phyloP scores from a whole-genome alignment of 1,140 invertebrate species.

The Orchestia grillus region DNA sequence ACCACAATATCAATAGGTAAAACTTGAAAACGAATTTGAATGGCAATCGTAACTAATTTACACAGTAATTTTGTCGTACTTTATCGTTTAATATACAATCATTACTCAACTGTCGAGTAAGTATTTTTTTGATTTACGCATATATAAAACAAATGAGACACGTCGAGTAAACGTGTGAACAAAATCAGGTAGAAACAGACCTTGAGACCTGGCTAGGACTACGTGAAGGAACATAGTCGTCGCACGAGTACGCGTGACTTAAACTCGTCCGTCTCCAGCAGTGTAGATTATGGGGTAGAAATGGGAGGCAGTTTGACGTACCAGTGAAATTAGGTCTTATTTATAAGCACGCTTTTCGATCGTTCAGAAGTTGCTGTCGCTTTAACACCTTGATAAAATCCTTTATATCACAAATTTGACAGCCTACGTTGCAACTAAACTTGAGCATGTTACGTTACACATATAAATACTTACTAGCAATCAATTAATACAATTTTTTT shows the following conservation, averaged over 20 bases:
- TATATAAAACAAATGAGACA: too few species aligned
- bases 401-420: not conserved
- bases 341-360: not conserved
- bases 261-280: not conserved
- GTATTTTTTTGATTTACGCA: too few species aligned
- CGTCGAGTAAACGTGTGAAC: too few species aligned
- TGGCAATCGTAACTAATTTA: too few species aligned
- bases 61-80: too few species aligned
- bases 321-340: not conserved
- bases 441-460: not conserved
- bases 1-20: too few species aligned
- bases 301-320: not conserved
- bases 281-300: not conserved
- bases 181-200: too few species aligned
- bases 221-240: too few species aligned
- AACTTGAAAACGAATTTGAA: too few species aligned
- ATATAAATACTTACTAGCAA: not conserved
- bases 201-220: too few species aligned
- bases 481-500: not conserved
- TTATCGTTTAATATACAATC: too few species aligned
- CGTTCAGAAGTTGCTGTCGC: not conserved
- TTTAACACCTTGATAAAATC: not conserved
- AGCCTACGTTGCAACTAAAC: not conserved
- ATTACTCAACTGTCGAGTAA: too few species aligned
- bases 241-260: not conserved